Evolutionary conservation across 2,797 vertebrate genomes (phyloP).

Genomic region (Microhierax caerulescens): DNA sequence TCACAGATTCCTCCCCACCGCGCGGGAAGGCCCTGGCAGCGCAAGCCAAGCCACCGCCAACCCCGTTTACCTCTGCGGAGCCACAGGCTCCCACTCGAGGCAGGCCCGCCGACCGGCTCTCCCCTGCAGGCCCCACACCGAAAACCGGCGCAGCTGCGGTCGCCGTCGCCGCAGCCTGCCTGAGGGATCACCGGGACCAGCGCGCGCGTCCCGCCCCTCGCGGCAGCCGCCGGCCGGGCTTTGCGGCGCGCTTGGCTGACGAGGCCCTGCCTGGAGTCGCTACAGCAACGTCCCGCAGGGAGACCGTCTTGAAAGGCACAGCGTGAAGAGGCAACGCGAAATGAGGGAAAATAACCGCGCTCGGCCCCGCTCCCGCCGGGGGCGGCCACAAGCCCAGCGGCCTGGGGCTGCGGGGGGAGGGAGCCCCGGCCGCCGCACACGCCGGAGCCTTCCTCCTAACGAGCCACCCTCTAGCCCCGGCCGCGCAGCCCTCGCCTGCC

Average conservation of each 20-base stretch:
- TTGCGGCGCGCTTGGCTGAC: fast-evolving
- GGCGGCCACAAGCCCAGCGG: not conserved
- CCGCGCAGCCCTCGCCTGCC: not conserved
- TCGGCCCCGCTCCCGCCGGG: fast-evolving
- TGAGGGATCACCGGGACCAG: fast-evolving
- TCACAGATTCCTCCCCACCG: fast-evolving
- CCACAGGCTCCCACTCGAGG: fast-evolving
- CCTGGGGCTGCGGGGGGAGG: no score
- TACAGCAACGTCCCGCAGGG: fast-evolving
- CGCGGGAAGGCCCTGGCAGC: fast-evolving
- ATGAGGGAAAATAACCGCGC: fast-evolving
- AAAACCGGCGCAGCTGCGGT: fast-evolving
- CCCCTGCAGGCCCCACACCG: fast-evolving
- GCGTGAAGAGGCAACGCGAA: fast-evolving
- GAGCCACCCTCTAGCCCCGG: no score
- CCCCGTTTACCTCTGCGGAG: not conserved
- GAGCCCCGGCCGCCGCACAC: fast-evolving
- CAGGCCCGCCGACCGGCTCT: not conserved
- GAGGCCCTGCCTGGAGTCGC: not conserved
- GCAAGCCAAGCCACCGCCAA: fast-evolving
- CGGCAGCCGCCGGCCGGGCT: not conserved
- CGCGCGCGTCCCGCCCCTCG: fast-evolving
- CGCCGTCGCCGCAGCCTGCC: fast-evolving
- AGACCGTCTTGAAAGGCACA: fast-evolving
- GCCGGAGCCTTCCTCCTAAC: fast-evolving